A percentile compares a stretch with the other conserved stretches of the same genome.
phyloP scores from a whole-genome alignment of 2,113 vertebrate genomes.

The Cavia aperea region DNA sequence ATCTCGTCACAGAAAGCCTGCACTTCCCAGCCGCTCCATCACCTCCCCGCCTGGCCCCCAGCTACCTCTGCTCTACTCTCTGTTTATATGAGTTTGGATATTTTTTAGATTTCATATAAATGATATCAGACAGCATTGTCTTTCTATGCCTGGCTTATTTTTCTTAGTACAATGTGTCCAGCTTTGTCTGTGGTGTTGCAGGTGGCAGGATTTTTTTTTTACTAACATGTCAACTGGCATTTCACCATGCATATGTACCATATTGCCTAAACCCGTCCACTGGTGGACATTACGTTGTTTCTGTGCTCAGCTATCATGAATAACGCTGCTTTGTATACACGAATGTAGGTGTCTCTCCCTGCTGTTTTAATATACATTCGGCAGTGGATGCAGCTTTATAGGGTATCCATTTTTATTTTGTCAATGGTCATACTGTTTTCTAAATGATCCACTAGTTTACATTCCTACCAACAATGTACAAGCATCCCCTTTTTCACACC shows the following conservation, averaged over 20 bases:
- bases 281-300: not conserved
- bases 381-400: not conserved
- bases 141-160: not conserved
- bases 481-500: not conserved
- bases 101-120: not conserved
- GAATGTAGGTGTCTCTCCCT: not conserved
- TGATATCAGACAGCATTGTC: not conserved
- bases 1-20: not conserved
- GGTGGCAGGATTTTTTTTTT: not conserved
- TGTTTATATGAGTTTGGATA: not conserved
- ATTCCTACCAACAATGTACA: not conserved
- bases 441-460: not conserved
- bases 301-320: not conserved
- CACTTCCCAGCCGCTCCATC: not conserved
- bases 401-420: not conserved
- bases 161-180: not conserved
- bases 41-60: not conserved
- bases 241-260: too few species aligned
- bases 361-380: not conserved
- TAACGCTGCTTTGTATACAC: fast-evolving
- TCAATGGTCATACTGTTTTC: not conserved
- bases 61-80: not conserved
- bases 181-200: not conserved
- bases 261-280: not conserved
- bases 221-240: too few species aligned